Base-by-base conservation (phyloP, 2,113 vertebrate genomes). In the Theristicus caerulescens region DNA sequence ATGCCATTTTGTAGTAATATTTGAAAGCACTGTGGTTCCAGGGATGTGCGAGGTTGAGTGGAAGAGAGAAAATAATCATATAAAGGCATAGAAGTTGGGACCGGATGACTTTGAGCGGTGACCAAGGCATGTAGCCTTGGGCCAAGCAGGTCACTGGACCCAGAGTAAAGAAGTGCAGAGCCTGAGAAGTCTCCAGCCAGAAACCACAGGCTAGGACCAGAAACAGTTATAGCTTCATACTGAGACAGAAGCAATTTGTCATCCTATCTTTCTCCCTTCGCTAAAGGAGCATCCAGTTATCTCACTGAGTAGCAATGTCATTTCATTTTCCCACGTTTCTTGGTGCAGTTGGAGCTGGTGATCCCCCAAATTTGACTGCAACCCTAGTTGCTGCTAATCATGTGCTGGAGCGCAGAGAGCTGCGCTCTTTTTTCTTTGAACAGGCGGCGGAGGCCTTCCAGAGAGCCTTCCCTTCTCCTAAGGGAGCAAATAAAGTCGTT, bases 11-110 rank as follows among this genome's bases (percentile, higher is more conserved):
- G 22, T 27, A 73, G 49, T 5, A 4, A 16, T 7, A 14, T 62
- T n/a, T 59, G 80, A 46, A 59, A 80, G 91, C 17, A 12, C 26
- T 3, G 25, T 0, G 0, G 42, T 51, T 59, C n/a, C 57, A 58
- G 29, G 16, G 64, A 70, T 32, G 16, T 11, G 15, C 2, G 1
- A 62, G 61, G 9, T 16, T 76, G 52, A 49, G 55, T 31, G 64
- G 38, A 58, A 59, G 58, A 94, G 55, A 81, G 58, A 64, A 82
- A 93, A 83, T 19, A 27, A 40, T 22, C 4, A 4, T 13, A 24
- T 52, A 46, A 69, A 83, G 9, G 18, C 25, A 13, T 22, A 32
- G 31, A 49, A 32, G 3, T 1, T 73, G 51, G 36, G 36, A 61
- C 6, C 67, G 81, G 89, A 7, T 31, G 62, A 34, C 29, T 67